A percentile compares a stretch with the other conserved stretches of the same genome.
phyloP scores from a whole-genome alignment of 2,888 invertebrate genomes.

The Steinernema hermaphroditum region DNA sequence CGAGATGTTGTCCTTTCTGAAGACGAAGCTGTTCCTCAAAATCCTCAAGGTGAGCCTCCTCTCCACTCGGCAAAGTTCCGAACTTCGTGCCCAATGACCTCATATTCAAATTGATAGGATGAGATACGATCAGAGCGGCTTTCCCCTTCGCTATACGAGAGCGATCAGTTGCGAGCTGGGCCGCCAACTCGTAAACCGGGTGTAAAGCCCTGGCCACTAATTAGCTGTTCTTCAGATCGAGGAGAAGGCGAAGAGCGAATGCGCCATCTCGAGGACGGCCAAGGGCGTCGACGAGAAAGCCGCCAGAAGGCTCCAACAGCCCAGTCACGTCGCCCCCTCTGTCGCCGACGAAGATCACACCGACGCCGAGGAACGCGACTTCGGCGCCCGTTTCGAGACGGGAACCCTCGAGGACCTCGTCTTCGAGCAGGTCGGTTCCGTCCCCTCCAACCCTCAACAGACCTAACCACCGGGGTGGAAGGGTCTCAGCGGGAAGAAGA shows the following conservation, averaged over 20 bases:
- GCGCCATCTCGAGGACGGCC: constrained; percentile 17
- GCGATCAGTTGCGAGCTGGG: constrained; percentile 14
- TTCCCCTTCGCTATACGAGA: background rate
- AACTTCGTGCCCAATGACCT: background rate
- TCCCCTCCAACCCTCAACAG: background rate
- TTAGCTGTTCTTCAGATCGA: constrained; percentile 9
- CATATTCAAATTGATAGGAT: constrained; percentile 26
- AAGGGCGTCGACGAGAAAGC: constrained; percentile 30
- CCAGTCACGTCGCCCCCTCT: constrained; percentile 13
- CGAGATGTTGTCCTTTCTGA: constrained; percentile 7
- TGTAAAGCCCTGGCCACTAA: constrained; percentile 10
- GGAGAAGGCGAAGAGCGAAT: constrained; percentile 9
- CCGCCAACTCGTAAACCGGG: constrained; percentile 16
- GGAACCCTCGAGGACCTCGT: constrained; percentile 14
- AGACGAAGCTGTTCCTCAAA: background rate
- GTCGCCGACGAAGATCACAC: background rate
- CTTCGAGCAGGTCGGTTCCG: constrained; percentile 10
- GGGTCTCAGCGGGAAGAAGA: too few relatives aligned
- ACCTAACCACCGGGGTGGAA: too few relatives aligned
- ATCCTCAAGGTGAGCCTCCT: background rate
- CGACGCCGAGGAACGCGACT: constrained; percentile 15
- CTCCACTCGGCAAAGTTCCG: background rate
- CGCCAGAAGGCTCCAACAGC: background rate
- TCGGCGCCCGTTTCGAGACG: constrained; percentile 1
- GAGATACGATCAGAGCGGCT: background rate